These are phyloP conservation scores for Agapornis roseicollis DNA, from an alignment of 2,113 vertebrate genomes.

Conservation along the genomic window DNA sequence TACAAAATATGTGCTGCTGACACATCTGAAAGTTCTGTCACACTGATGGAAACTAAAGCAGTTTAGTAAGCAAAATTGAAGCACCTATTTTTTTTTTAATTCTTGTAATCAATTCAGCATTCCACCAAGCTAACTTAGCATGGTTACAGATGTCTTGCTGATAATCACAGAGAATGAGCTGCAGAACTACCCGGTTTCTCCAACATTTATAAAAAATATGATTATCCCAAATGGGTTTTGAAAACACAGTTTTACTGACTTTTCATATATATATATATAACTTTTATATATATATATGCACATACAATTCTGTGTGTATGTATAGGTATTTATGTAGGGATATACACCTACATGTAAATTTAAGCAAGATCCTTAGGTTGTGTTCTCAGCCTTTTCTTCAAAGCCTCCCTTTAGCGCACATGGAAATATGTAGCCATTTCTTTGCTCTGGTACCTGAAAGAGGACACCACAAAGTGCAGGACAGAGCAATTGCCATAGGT, in stretches of 20 bases:
- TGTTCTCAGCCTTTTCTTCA: neutral
- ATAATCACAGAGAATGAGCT: neutral
- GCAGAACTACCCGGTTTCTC: neutral
- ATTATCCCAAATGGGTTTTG: neutral
- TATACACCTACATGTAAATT: neutral
- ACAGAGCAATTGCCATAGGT: neutral
- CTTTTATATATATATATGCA: too few species aligned
- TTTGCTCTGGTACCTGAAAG: neutral
- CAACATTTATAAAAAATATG: neutral
- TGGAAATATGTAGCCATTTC: neutral
- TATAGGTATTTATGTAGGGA: rapidly evolving
- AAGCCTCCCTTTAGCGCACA: neutral
- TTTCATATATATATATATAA: neutral
- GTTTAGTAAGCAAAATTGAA: neutral
- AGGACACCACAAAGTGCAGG: neutral
- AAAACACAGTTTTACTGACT: neutral
- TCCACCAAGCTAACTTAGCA: neutral
- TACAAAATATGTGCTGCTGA: neutral
- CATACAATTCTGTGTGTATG: neutral
- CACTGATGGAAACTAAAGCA: neutral
- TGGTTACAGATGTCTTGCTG: neutral
- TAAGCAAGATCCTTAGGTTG: neutral
- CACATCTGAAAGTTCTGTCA: neutral
- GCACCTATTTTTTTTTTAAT: neutral
- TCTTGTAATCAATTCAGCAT: neutral